Evolutionary conservation across 2,797 vertebrate genomes (phyloP).

Genomic region (Sebastes goodei): DNA sequence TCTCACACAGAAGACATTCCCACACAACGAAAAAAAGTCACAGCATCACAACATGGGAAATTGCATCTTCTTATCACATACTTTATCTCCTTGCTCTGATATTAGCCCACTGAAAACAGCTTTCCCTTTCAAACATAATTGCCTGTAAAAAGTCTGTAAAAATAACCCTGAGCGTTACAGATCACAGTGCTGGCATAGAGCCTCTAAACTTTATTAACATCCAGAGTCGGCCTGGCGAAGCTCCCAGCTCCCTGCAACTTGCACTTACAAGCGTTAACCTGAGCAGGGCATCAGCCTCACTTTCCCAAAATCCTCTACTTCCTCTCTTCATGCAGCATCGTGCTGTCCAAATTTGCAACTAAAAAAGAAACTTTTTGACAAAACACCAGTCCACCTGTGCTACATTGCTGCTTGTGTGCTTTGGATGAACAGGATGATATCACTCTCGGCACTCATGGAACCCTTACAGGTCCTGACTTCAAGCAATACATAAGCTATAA

Average conservation of each 20-base stretch:
- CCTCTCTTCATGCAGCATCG: slow-evolving; percentile 41
- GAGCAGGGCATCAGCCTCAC: slow-evolving; percentile 38
- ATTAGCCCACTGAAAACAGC: slow-evolving; percentile 66
- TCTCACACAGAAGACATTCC: slow-evolving; percentile 50
- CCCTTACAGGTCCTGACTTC: slow-evolving; percentile 1
- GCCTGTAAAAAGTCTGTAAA: slow-evolving; percentile 78
- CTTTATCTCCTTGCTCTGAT: slow-evolving; percentile 67
- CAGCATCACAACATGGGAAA: slow-evolving; percentile 70
- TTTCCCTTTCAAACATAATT: slow-evolving; percentile 78
- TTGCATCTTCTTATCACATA: slow-evolving; percentile 73
- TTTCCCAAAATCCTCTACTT: slow-evolving; percentile 58
- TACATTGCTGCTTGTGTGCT: background rate
- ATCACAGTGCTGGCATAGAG: slow-evolving; percentile 74
- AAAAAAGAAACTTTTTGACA: slow-evolving; percentile 30
- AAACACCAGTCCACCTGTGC: slow-evolving; percentile 42
- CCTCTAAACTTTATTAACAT: slow-evolving; percentile 81
- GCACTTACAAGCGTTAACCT: slow-evolving; percentile 61
- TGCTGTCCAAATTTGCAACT: slow-evolving; percentile 14
- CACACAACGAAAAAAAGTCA: slow-evolving; percentile 46
- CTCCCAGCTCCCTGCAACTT: slow-evolving; percentile 66
- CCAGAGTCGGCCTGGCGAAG: slow-evolving; percentile 66
- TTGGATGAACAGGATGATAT: slow-evolving; percentile 18
- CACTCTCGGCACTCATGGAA: background rate
- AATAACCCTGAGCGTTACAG: slow-evolving; percentile 77
- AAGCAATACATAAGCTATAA: slow-evolving; percentile 1